These are phyloP conservation scores for Agrypnia vestita DNA, from an alignment of 1,140 invertebrate genomes.

Conservation along the genomic window DNA sequence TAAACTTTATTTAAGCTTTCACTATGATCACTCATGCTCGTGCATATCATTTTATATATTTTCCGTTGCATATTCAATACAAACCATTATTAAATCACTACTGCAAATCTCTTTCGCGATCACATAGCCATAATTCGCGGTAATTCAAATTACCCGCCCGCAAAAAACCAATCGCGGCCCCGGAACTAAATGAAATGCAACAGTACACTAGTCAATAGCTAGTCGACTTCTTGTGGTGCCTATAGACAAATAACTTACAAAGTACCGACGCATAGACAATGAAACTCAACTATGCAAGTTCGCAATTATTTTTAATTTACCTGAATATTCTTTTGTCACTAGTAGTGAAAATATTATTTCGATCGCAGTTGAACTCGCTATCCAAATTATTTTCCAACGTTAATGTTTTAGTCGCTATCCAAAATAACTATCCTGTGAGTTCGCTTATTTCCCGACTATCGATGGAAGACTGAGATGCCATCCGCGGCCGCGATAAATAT, in stretches of 20 bases:
- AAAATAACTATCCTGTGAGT: neutral
- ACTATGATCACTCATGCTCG: too few relatives aligned
- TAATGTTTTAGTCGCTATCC: conserved; percentile 34
- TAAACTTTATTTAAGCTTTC: too few relatives aligned
- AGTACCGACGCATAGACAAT: conserved; percentile 16
- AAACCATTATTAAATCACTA: too few relatives aligned
- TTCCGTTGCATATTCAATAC: too few relatives aligned
- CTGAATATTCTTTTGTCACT: conserved; percentile 42
- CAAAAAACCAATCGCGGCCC: neutral
- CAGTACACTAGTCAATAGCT: conserved; percentile 43
- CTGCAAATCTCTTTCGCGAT: too few relatives aligned
- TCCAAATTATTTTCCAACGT: neutral
- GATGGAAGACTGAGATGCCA: conserved; percentile 52
- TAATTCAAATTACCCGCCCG: neutral
- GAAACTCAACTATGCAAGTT: too few relatives aligned
- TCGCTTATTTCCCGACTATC: conserved; percentile 34
- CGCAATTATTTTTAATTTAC: conserved; percentile 39
- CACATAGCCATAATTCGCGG: too few relatives aligned
- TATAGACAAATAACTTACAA: conserved; percentile 6
- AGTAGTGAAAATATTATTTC: neutral
- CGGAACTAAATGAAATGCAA: neutral
- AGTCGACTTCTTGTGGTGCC: conserved; percentile 22
- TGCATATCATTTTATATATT: too few relatives aligned
- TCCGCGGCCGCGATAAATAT: conserved; percentile 55
- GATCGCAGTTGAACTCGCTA: too few relatives aligned